A percentile compares a stretch with the other conserved stretches of the same genome.
Evolutionary conservation across 2,113 vertebrate genomes (phyloP).

Genomic region (Carassius gibelio): DNA sequence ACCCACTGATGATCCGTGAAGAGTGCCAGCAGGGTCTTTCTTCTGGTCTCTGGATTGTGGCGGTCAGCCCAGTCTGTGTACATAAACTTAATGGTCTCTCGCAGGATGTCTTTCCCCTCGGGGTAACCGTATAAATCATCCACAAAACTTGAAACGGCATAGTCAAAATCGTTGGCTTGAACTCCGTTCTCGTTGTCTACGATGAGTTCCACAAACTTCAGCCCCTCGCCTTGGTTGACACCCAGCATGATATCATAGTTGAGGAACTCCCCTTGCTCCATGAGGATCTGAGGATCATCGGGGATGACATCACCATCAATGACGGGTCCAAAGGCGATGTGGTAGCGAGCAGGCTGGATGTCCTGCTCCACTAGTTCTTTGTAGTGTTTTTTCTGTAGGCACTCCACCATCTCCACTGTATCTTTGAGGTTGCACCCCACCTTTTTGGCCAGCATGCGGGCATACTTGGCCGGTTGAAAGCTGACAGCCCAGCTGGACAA

Average conservation of each 20-base stretch:
- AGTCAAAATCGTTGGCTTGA: slow-evolving; percentile 97
- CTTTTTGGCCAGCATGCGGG: slow-evolving; percentile 93
- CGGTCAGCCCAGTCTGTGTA: slow-evolving; percentile 98
- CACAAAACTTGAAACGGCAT: slow-evolving; percentile 97
- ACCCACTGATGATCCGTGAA: slow-evolving; percentile 99
- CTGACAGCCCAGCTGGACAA: slow-evolving; percentile 98
- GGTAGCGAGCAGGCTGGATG: slow-evolving; percentile 96
- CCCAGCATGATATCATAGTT: slow-evolving; percentile 99
- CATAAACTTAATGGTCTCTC: slow-evolving; percentile 99
- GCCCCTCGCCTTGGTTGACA: slow-evolving; percentile 95
- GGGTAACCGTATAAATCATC: slow-evolving; percentile 98
- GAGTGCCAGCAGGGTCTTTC: slow-evolving; percentile 93
- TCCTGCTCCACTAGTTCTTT: slow-evolving; percentile 98
- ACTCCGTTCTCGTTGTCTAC: slow-evolving; percentile 97
- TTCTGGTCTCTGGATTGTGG: slow-evolving; percentile 94
- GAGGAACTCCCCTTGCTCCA: slow-evolving; percentile 99
- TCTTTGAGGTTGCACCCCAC: slow-evolving; percentile 97
- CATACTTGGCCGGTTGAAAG: slow-evolving; percentile 96
- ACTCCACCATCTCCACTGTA: slow-evolving; percentile 92
- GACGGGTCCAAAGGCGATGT: slow-evolving; percentile 97
- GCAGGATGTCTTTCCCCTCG: slow-evolving; percentile 94
- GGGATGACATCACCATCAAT: slow-evolving; percentile 99
- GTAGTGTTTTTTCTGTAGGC: slow-evolving; percentile 95
- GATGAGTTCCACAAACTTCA: slow-evolving; percentile 98
- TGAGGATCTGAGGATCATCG: slow-evolving; percentile 96